phyloP scores from a whole-genome alignment of 2,888 invertebrate species.

The Andrena praecox region DNA sequence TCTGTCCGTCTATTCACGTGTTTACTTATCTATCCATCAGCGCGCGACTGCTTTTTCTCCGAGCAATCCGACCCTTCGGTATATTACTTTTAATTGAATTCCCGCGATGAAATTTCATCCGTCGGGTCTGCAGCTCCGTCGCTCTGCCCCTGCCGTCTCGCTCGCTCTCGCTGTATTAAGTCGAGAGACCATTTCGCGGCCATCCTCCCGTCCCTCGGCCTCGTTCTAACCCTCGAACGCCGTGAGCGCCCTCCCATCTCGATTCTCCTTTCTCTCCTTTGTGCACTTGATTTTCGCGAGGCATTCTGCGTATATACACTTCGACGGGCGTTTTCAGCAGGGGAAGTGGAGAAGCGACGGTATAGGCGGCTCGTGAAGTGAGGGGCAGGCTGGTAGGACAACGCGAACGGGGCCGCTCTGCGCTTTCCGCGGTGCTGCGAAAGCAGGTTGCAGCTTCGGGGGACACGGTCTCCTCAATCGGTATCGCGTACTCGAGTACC shows the following conservation, averaged over 20 bases:
- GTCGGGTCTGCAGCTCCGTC: constrained; percentile 53
- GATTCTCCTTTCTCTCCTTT: constrained; percentile 38
- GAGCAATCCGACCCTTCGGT: constrained; percentile 66
- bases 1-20: constrained; percentile 52
- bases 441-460: neutral
- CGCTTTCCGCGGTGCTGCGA: neutral
- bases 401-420: neutral
- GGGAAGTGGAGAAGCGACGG: neutral
- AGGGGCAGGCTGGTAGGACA: neutral
- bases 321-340: constrained; percentile 1
- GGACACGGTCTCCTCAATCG: constrained; percentile 2
- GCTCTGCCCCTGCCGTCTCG: constrained; percentile 2
- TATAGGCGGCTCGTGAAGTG: neutral
- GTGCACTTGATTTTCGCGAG: constrained; percentile 46
- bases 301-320: constrained; percentile 48
- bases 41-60: constrained; percentile 61
- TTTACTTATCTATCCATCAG: constrained; percentile 66
- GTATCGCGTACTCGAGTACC: neutral
- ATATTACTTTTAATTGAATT: constrained; percentile 84
- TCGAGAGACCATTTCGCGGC: constrained; percentile 66
- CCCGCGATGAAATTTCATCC: constrained; percentile 82
- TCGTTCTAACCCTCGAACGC: constrained; percentile 17
- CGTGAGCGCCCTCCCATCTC: neutral
- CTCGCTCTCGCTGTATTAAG: constrained; percentile 69
- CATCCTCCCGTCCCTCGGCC: constrained; percentile 27